Conservation (phyloP, 2,797 vertebrate genomes). For the Orestias chungarensis region DNA sequence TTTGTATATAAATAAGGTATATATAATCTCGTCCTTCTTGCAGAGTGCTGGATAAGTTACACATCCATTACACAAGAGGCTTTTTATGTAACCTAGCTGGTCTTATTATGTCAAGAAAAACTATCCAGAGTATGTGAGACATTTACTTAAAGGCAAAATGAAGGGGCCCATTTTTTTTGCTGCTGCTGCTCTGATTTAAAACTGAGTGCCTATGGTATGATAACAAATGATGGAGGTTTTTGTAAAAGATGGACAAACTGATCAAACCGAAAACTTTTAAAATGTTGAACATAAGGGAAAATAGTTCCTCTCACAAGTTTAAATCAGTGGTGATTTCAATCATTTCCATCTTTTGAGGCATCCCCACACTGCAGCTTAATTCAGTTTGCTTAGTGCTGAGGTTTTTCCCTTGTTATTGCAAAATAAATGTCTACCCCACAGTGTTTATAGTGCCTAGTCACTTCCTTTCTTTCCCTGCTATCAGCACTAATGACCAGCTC, state of each 20-base stretch:
- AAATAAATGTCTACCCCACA: conserved; percentile 19
- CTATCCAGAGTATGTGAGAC: conserved; percentile 46
- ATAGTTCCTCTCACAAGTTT: not conserved
- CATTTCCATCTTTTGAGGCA: not conserved
- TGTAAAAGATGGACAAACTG: not conserved
- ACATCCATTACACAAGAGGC: conserved; percentile 69
- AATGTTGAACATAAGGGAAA: not conserved
- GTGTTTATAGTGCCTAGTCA: conserved; percentile 21
- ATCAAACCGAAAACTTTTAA: no score
- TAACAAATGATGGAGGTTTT: not conserved
- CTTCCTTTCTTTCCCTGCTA: conserved; percentile 16
- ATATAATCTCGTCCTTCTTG: not conserved
- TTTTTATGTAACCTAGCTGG: conserved; percentile 70
- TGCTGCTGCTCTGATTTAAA: not conserved
- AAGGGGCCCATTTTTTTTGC: not conserved
- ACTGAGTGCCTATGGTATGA: not conserved
- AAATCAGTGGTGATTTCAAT: not conserved
- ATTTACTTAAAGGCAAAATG: conserved; percentile 40
- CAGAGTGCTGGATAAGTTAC: conserved; percentile 40
- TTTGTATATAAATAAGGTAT: not conserved
- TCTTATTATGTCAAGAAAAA: conserved; percentile 71
- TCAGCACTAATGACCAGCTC: not conserved
- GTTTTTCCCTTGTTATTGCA: conserved; percentile 18
- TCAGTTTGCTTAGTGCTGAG: not conserved
- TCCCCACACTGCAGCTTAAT: not conserved